Evolutionary conservation across 2,888 invertebrate species (phyloP).

Genomic region (Sphaeridia pumilis): DNA sequence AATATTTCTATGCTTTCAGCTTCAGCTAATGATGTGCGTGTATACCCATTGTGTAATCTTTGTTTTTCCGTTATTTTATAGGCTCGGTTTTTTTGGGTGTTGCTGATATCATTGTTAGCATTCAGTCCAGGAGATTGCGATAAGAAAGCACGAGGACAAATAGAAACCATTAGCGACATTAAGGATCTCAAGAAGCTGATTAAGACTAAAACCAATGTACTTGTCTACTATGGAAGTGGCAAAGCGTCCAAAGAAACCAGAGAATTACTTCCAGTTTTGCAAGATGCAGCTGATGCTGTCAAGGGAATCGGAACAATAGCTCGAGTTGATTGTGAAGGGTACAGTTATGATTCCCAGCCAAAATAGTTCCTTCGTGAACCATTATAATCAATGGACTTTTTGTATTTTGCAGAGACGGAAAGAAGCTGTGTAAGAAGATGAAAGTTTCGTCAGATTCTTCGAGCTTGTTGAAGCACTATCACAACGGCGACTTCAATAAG

Average conservation of each 20-base stretch:
- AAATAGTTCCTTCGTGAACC: too few species aligned
- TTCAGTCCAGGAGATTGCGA: neutral
- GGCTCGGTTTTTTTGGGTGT: neutral
- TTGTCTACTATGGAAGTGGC: slow-evolving; percentile 53
- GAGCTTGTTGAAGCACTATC: slow-evolving; percentile 67
- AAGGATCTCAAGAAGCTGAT: slow-evolving; percentile 74
- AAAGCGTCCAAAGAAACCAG: slow-evolving; percentile 37
- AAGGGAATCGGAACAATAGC: slow-evolving; percentile 64
- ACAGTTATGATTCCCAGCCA: too few species aligned
- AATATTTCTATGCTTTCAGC: too few species aligned
- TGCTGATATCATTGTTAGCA: neutral
- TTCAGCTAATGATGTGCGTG: too few species aligned
- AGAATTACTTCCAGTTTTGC: slow-evolving; percentile 40
- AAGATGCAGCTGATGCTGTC: slow-evolving; percentile 50
- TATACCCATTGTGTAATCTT: too few species aligned
- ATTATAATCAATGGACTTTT: too few species aligned
- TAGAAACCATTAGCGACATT: slow-evolving; percentile 49
- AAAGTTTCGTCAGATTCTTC: slow-evolving; percentile 51
- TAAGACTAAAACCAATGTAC: slow-evolving; percentile 75
- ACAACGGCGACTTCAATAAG: slow-evolving; percentile 79
- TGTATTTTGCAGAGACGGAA: slow-evolving; percentile 51
- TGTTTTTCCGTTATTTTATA: too few species aligned
- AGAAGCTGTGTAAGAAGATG: slow-evolving; percentile 73
- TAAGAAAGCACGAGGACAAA: slow-evolving; percentile 18
- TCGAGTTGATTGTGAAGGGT: slow-evolving; percentile 63